These are phyloP conservation scores for Orius insidiosus DNA, from an alignment of 1,140 invertebrate genomes.

Conservation along the genomic window DNA sequence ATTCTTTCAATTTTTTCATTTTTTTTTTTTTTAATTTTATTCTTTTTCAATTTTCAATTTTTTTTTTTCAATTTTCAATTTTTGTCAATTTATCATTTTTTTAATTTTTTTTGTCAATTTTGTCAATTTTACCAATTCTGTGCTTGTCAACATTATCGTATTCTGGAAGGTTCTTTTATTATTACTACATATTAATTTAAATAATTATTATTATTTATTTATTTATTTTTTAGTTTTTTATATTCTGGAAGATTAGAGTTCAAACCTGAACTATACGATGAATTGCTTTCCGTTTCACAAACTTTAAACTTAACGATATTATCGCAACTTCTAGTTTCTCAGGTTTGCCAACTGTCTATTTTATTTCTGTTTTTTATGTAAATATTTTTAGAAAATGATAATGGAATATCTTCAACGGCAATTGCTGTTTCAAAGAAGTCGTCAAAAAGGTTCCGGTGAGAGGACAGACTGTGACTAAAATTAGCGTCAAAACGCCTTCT, in stretches of 20 bases:
- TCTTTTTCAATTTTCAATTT: neutral
- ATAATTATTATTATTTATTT: no score
- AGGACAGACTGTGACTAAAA: no score
- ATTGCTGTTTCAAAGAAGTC: no score
- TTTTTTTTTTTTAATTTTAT: neutral
- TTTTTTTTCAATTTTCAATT: no score
- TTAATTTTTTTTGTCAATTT: no score
- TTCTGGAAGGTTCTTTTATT: no score
- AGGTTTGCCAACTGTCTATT: constrained; percentile 27
- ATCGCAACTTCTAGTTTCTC: constrained; percentile 60
- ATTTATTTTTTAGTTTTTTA: constrained; percentile 43
- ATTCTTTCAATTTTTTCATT: neutral
- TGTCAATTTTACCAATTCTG: no score
- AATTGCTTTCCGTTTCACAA: constrained; percentile 54
- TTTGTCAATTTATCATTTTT: no score
- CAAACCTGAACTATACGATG: constrained; percentile 50
- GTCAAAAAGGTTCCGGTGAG: no score
- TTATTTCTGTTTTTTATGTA: neutral
- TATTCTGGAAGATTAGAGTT: constrained; percentile 72
- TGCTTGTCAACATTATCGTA: no score
- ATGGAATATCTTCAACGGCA: neutral
- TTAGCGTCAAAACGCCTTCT: constrained; percentile 9
- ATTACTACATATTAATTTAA: no score
- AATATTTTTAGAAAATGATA: constrained; percentile 8
- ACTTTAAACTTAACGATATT: constrained; percentile 69